Base-by-base conservation (phyloP, 1,140 invertebrate genomes). In the Scaptomyza pallida region DNA sequence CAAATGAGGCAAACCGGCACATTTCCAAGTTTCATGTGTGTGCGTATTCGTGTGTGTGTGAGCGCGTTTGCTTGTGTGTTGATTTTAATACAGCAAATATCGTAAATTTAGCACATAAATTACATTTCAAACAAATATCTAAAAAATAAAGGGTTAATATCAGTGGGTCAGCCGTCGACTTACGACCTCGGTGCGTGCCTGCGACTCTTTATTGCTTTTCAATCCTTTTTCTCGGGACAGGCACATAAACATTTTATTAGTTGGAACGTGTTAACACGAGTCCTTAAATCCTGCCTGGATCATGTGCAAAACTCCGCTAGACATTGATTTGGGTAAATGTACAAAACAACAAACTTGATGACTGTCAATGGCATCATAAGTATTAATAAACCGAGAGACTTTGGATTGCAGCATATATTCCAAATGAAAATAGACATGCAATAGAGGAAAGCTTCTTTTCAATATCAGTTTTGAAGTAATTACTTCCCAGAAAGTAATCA, bases 161-260 rank as follows among this genome's bases (percentile, higher is more conserved):
- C 71, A 43, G 48, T 54, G 57, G 81, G 75, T 69, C 57, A 56
- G 35, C 43, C 55, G 35, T 26, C 37, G 52, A 56, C 47, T 67
- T 56, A 65, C 40, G 74, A 41, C 51, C 30, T 33, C 21, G 45
- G 54, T 72, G 67, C 80, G 67, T 78, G 72, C 48, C 47, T 64
- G 23, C 13, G 21, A 41, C 30, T 47, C 70, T 78, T 85, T 83
- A 83, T 83, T 73, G 72, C 17, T 72, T 79, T 85, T 69, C 67
- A 83, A 78, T 68, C 79, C 79, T 59, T 83, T 83, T 72, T 54
- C 15, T 30, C 50, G 71, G 51, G 48, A 19, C 69, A 15, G 47
- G 40, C 60, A 75, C 63, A 88, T 86, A 72, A 86, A 78, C 71
- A 88, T 86, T 86, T 86, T 86, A 86, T 78, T 88, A 88, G 77